Conservation (phyloP, 2,797 vertebrate genomes). For the Benthosema pterotum region DNA sequence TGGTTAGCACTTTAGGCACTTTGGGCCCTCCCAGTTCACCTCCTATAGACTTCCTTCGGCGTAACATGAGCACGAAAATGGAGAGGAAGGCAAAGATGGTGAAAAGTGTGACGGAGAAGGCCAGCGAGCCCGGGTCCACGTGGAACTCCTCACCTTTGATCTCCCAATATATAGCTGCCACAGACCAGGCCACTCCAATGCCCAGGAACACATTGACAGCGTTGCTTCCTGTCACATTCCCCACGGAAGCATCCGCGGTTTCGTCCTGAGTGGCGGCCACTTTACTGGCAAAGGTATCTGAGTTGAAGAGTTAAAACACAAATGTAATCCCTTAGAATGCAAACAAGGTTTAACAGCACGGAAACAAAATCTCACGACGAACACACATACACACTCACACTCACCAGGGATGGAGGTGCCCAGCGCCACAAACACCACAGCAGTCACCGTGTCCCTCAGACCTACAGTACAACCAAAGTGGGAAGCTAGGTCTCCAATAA, state of each 20-base stretch:
- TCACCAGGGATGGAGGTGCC: slow-evolving; percentile 93
- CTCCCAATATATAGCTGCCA: slow-evolving; percentile 91
- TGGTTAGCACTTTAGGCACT: slow-evolving; percentile 81
- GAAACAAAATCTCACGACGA: background rate
- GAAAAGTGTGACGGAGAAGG: slow-evolving; percentile 96
- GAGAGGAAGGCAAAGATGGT: slow-evolving; percentile 91
- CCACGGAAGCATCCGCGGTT: slow-evolving; percentile 91
- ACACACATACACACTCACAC: slow-evolving; percentile 9
- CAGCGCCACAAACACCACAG: slow-evolving; percentile 93
- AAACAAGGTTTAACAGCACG: background rate
- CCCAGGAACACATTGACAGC: slow-evolving; percentile 96
- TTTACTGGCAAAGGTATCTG: slow-evolving; percentile 96
- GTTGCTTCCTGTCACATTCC: slow-evolving; percentile 96
- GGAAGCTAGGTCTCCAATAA: slow-evolving; percentile 93
- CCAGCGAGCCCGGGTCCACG: slow-evolving; percentile 89
- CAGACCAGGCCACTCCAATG: slow-evolving; percentile 92
- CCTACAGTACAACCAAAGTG: slow-evolving; percentile 95
- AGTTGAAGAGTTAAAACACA: background rate
- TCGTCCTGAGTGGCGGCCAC: slow-evolving; percentile 92
- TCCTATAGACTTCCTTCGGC: slow-evolving; percentile 88
- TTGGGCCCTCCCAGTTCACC: slow-evolving; percentile 90
- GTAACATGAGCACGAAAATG: slow-evolving; percentile 86
- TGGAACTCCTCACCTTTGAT: slow-evolving; percentile 84
- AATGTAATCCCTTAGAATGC: background rate
- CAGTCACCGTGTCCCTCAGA: slow-evolving; percentile 90